Evolutionary conservation across 2,113 vertebrate genomes (phyloP), one percentile per base, ranked within the genome.

Genomic region (Dromaius novaehollandiae): DNA sequence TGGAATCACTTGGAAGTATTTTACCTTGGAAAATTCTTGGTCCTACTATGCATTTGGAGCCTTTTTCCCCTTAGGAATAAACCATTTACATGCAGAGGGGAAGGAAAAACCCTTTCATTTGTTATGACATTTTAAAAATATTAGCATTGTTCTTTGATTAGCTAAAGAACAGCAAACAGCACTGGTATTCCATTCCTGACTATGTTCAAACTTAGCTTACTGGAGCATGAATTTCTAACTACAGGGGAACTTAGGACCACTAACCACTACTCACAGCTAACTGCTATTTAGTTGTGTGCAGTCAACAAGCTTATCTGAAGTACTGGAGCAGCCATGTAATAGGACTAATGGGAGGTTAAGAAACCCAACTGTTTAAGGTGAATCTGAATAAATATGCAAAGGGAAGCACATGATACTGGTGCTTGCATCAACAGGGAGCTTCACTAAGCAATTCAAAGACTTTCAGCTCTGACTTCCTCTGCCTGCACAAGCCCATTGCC

Each of bases 151-250:
- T 58, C 74, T 86, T 60, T 34, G 71, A 68, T 50, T 68, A 51
- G 3, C 64, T 66, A 38, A 91, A 8, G 22, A 93, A 32, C 19
- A 87, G 53, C 51, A 87, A 64, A 25, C 11, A 89, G 36, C 21
- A 22, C 0, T 25, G 36, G 9, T 42, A 20, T 64, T 75, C 77
- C 79, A 24, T 30, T 89, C 22, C 36, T 80, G 40, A 76, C 13
- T n/a, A 34, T 0, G 0, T 6, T 48, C 13, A 16, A 74, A 91
- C 4, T 46, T 12, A 30, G 30, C n/a, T 78, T 58, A 58, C 6
- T 22, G 11, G 26, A 36, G 61, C 55, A 10, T 32, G 24, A 46
- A 26, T 40, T 74, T 44, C 4, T 10, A 65, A 32, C 20, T 53
- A 21, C 32, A 44, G 53, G 55, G 53, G 13, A 32, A 38, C 53